Percentiles rank a stretch among this genome's conserved stretches.
phyloP scores from a whole-genome alignment of 2,113 vertebrate species.

The Alaudala cheleensis region DNA sequence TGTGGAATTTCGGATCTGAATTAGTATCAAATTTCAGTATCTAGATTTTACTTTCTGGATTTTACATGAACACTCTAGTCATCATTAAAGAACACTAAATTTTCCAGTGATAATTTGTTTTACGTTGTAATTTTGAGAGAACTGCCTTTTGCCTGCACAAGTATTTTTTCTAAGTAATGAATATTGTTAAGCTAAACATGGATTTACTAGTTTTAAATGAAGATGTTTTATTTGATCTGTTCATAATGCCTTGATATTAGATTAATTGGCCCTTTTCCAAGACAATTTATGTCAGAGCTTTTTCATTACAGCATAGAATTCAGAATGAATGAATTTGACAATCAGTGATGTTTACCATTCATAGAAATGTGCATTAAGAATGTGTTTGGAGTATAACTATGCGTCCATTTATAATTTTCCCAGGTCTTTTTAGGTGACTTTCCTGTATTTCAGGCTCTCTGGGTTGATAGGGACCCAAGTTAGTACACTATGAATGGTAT shows the following conservation, averaged over 20 bases:
- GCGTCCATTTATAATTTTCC: background rate
- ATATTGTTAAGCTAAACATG: background rate
- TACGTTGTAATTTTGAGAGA: background rate
- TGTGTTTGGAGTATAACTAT: background rate
- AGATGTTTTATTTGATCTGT: background rate
- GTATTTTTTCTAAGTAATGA: background rate
- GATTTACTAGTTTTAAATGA: background rate
- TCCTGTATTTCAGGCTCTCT: background rate
- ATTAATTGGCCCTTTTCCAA: background rate
- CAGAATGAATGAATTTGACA: background rate
- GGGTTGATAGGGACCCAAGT: background rate
- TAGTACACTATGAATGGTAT: background rate
- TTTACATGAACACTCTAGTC: background rate
- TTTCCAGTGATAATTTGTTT: background rate
- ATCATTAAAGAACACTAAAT: background rate
- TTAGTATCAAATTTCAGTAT: background rate
- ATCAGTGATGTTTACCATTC: background rate
- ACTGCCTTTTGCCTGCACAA: background rate
- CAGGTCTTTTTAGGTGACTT: background rate
- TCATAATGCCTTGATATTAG: background rate
- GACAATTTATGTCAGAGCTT: background rate
- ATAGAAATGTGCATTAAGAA: background rate
- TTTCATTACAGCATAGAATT: background rate
- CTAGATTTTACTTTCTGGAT: background rate
- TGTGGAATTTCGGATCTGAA: background rate